A percentile compares a stretch with the other conserved stretches of the same genome.
phyloP scores from a whole-genome alignment of 2,797 vertebrate species.

The Acrossocheilus fasciatus region DNA sequence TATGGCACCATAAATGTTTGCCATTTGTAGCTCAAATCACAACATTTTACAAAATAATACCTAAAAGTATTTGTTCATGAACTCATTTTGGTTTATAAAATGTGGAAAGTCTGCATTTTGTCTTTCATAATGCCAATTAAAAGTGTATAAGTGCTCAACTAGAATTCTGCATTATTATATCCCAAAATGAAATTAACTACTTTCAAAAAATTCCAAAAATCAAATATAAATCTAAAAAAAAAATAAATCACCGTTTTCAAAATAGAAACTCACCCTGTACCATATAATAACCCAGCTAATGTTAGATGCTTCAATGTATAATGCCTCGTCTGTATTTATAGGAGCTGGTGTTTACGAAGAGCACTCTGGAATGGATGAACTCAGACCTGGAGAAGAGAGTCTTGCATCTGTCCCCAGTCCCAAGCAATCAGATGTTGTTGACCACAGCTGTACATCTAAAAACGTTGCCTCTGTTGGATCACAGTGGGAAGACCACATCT shows the following conservation, averaged over 20 bases:
- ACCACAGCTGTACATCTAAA: not conserved
- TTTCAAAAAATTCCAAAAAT: no score
- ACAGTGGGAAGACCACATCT: slow-evolving; percentile 24
- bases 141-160: not conserved
- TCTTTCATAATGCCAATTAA: not conserved
- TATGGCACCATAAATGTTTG: no score
- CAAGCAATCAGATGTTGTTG: not conserved
- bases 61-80: not conserved
- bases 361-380: not conserved
- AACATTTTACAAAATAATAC: not conserved
- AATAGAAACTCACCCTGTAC: no score
- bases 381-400: not conserved
- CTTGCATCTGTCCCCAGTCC: not conserved
- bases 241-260: no score
- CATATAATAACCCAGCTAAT: no score
- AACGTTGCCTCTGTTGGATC: not conserved
- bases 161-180: not conserved
- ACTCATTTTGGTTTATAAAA: not conserved
- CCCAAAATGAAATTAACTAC: no score
- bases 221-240: not conserved
- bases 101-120: not conserved
- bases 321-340: not conserved
- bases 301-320: no score
- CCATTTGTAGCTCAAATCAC: no score
- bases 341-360: not conserved